Base-by-base conservation (phyloP, 2,113 vertebrate genomes). In the Sceloporus tristichus region DNA sequence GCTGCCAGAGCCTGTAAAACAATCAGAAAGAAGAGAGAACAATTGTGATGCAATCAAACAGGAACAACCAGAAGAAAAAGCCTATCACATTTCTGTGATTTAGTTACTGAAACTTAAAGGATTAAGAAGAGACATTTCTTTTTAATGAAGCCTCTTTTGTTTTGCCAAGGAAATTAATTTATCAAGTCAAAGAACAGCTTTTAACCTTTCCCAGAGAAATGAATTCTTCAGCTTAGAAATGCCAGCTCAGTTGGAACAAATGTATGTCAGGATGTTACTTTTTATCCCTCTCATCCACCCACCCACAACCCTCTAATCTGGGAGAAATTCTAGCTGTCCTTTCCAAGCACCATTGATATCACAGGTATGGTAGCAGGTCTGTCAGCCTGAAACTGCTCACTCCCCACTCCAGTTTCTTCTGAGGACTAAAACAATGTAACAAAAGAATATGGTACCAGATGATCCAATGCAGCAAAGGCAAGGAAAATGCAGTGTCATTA, bases 131-230 rank as follows among this genome's bases (percentile, higher is more conserved):
- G 19, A 40, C 40, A 27, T 71, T 71, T 27, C 23, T 70, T 70
- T 87, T 81, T 48, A 68, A 21, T 25, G 66, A 92, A 21, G 38
- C 66, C 38, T 93, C 88, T 84, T 87, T 34, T 53, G 65, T 93
- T 87, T 86, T 93, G 94, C 85, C 93, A 95, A 94, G 88, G 79
- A 94, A 94, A 94, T 94, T 93, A 92, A 94, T 95, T 91, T 94
- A 90, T 92, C 88, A 94, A 94, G 91, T 78, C 85, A 89, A 73
- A 89, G 93, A 95, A 94, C 90, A 95, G 90, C 94, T 94, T 94
- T 94, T 96, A 96, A 95, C 94, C 94, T 94, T 96, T 95, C 90
- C 92, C 94, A 4, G 79, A 94, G 92, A 94, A 94, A 94, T 91
- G 93, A 93, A 90, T 92, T 94, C 88, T 91, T 93, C 91, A 91